Evolutionary conservation across 2,113 vertebrate genomes (phyloP).

Genomic region (Lophura nycthemera): DNA sequence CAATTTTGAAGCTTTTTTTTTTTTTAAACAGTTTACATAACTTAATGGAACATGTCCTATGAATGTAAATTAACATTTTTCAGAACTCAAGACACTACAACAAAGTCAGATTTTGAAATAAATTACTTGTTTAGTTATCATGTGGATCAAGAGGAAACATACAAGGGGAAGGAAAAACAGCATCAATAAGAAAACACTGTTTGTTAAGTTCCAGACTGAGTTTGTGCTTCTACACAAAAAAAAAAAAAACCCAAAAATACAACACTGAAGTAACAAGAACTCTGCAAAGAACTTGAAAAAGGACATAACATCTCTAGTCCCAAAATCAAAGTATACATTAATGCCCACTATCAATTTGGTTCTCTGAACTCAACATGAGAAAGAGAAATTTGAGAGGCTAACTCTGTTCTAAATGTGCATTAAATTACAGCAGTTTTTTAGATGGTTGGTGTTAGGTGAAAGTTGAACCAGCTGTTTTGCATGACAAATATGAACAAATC

Average conservation of each 20-base stretch:
- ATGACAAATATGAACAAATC: neutral
- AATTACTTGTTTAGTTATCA: slow-evolving; percentile 19
- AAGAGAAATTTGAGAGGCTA: neutral
- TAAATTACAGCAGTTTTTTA: neutral
- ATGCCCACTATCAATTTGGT: neutral
- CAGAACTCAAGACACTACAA: slow-evolving; percentile 58
- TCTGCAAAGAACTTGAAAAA: slow-evolving; percentile 13
- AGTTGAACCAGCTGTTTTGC: neutral
- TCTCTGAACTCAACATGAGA: neutral
- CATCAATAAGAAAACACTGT: slow-evolving; percentile 48
- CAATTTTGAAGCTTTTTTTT: slow-evolving; percentile 58
- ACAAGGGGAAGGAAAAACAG: slow-evolving; percentile 35
- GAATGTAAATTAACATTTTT: slow-evolving; percentile 65
- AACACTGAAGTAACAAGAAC: slow-evolving; percentile 47
- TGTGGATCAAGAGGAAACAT: slow-evolving; percentile 33
- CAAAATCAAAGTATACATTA: neutral
- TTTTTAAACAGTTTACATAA: slow-evolving; percentile 52
- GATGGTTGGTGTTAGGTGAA: neutral
- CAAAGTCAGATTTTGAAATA: slow-evolving; percentile 52
- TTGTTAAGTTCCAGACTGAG: slow-evolving; percentile 20
- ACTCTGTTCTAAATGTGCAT: neutral
- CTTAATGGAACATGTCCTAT: slow-evolving; percentile 51
- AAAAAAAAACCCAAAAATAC: slow-evolving; percentile 39
- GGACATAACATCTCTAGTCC: neutral
- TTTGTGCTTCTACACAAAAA: slow-evolving; percentile 66